Conservation (phyloP, 2,888 invertebrate species). For the Microctonus aethiopoides region DNA sequence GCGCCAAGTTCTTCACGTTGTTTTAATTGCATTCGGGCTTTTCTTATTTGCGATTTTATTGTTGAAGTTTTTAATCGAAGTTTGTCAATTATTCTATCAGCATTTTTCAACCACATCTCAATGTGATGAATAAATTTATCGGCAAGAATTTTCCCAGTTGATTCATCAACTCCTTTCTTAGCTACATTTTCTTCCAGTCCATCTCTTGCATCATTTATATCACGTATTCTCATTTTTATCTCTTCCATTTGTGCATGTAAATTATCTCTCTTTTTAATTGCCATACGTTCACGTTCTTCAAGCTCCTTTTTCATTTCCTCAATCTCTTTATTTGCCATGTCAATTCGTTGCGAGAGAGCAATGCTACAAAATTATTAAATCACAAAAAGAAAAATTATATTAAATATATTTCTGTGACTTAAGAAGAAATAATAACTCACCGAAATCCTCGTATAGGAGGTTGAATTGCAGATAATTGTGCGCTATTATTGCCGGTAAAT, state of each 20-base stretch:
- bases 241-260: conserved; percentile 72
- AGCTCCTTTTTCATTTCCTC: conserved; percentile 55
- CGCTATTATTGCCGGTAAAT: conserved; percentile 42
- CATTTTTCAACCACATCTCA: conserved; percentile 72
- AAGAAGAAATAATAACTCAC: conserved; percentile 25
- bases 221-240: conserved; percentile 68
- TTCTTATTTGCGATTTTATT: conserved; percentile 69
- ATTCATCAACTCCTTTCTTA: conserved; percentile 69
- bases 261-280: conserved; percentile 65
- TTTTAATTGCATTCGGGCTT: conserved; percentile 70
- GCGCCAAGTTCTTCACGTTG: conserved; percentile 72
- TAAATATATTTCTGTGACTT: too few species aligned
- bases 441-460: conserved; percentile 21
- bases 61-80: conserved; percentile 72
- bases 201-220: conserved; percentile 68
- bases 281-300: conserved; percentile 58
- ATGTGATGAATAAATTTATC: conserved; percentile 71
- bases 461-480: conserved; percentile 27
- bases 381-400: background rate
- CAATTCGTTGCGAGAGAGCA: conserved; percentile 69
- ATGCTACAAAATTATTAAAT: conserved; percentile 59
- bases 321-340: conserved; percentile 69
- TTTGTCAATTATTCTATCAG: conserved; percentile 72
- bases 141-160: conserved; percentile 74
- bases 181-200: conserved; percentile 71